Evolutionary conservation across 1,140 invertebrate species (phyloP), one percentile per base, ranked within the genome.

Genomic region (Microplitis demolitor): DNA sequence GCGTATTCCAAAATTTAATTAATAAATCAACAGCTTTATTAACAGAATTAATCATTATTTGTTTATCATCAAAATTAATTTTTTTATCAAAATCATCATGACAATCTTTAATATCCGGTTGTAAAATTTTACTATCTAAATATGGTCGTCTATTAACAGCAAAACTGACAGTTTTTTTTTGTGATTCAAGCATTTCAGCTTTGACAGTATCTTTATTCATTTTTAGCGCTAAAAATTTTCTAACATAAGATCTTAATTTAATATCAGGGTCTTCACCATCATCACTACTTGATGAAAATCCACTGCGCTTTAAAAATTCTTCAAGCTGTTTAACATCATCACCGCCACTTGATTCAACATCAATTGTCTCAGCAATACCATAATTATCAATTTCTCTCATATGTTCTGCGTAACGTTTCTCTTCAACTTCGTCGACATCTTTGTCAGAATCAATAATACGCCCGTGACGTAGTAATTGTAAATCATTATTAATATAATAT

Each of bases 241-340:
- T 89, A 69, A 92, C 92, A 81, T 92, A 92, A 80, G 90, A 92
- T 84, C 88, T 89, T 80, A 91, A 89, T 88, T 90, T 93, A 78
- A 89, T 89, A 79, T 91, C 88, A 77, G 90, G 88, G 82, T 90
- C 90, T 77, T 91, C 91, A 24, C 89, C 91, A 61, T 92, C 91
- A 80, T 91, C 90, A 77, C 91, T 91, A 69, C 90, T 88, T 39
- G 90, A 90, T 37, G 89, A 91, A 67, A 93, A 89, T 31, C 91
- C 92, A 78, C 92, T 93, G 51, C 91, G 88, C 83, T 92, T 92
- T 51, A 94, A 84, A 77, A 92, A 92, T 73, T 94, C 92, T 82
- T 93, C 92, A 63, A 93, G 80, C 77, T 93, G 91, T 68, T 90
- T 89, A 16, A 93, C 87, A 63, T 88, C 85, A 71, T 92, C 91